These are phyloP conservation scores for Lasioglossum leucozonium DNA, from an alignment of 2,888 invertebrate genomes.

Conservation along the genomic window DNA sequence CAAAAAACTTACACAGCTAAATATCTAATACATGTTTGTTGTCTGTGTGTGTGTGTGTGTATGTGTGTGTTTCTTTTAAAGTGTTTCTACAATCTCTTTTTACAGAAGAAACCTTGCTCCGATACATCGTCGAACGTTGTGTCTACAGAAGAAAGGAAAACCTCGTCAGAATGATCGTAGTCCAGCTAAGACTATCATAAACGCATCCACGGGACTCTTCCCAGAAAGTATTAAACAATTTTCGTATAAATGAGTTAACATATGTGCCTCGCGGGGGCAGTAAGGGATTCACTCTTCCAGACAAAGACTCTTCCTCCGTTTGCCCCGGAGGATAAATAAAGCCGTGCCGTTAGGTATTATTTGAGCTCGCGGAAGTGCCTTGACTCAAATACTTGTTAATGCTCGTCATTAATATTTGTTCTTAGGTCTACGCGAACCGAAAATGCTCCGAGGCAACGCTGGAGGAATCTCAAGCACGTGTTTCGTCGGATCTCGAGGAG, in stretches of 20 bases:
- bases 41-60: background rate
- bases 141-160: constrained; percentile 34
- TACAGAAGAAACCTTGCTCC: constrained; percentile 53
- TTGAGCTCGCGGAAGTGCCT: constrained; percentile 2
- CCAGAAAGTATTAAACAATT: constrained; percentile 33
- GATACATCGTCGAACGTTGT: constrained; percentile 37
- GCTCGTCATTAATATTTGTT: constrained; percentile 33
- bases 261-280: constrained; percentile 21
- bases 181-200: constrained; percentile 17
- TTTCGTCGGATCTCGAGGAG: constrained; percentile 28
- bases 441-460: constrained; percentile 24
- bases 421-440: constrained; percentile 14
- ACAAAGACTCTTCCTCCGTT: constrained; percentile 29
- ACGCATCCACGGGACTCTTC: constrained; percentile 14
- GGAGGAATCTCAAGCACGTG: constrained; percentile 12
- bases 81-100: constrained; percentile 61
- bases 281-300: constrained; percentile 33
- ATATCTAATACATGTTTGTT: constrained; percentile 44
- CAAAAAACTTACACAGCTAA: constrained; percentile 49
- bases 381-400: constrained; percentile 42
- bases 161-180: constrained; percentile 32
- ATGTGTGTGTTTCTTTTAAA: constrained; percentile 17
- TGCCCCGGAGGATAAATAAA: constrained; percentile 32
- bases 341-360: background rate
- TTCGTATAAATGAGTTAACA: background rate